Conservation (phyloP, 37 sponge, comb jelly and placozoan species). For the Petrosia ficiformis region DNA sequence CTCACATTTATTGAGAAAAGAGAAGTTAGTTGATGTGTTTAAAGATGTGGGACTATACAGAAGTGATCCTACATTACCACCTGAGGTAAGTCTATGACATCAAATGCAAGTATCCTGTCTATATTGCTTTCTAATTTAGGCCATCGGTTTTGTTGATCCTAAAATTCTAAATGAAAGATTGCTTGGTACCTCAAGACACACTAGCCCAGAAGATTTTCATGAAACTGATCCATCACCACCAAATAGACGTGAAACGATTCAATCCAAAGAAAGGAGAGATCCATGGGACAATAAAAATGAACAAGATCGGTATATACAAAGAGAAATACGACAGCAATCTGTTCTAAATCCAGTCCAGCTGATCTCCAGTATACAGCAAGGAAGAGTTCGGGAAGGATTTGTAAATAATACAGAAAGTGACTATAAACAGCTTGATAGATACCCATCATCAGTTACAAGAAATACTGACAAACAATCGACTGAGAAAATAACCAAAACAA, state of each 20-base stretch:
- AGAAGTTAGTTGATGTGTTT: conserved; percentile 29
- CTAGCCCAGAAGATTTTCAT: background rate
- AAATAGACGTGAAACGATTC: background rate
- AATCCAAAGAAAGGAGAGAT: background rate
- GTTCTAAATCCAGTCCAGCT: background rate
- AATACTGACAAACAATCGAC: background rate
- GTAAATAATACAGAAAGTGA: background rate
- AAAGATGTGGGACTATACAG: conserved; percentile 21
- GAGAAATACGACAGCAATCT: background rate
- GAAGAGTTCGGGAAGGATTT: background rate
- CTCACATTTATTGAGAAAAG: conserved; percentile 35
- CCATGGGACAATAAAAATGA: background rate
- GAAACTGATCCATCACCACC: background rate
- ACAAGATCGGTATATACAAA: background rate
- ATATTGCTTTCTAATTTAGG: background rate
- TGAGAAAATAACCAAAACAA: background rate
- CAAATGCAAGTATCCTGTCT: background rate
- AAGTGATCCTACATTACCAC: conserved; percentile 26
- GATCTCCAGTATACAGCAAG: background rate
- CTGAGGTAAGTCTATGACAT: conserved; percentile 13
- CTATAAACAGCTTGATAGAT: background rate
- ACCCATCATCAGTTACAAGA: background rate
- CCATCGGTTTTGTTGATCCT: conserved; percentile 9
- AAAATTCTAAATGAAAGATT: background rate
- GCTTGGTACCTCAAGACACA: no score